Evolutionary conservation across 2,113 vertebrate species (phyloP).

Genomic region (Cephalophus harveyi): DNA sequence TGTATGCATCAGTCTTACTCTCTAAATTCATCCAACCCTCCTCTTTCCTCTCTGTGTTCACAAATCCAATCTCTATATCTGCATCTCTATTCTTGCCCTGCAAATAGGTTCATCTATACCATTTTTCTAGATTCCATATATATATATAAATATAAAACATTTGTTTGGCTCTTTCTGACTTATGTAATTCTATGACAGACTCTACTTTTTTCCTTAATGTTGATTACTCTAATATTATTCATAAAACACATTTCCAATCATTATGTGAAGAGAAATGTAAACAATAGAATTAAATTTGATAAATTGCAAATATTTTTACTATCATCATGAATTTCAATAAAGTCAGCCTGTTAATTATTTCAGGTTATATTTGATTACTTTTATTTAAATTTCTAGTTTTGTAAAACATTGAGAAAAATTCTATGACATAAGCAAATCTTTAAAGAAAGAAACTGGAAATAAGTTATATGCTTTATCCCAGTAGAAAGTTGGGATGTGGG

Average conservation of each 20-base stretch:
- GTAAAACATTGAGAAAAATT: background rate
- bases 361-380: background rate
- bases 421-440: background rate
- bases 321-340: background rate
- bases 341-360: background rate
- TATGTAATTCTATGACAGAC: background rate
- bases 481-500: background rate
- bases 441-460: background rate
- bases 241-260: background rate
- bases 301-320: background rate
- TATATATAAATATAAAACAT: background rate
- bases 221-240: background rate
- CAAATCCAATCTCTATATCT: background rate
- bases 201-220: background rate
- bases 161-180: background rate
- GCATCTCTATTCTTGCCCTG: background rate
- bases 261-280: background rate
- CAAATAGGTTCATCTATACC: background rate
- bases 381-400: background rate
- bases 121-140: background rate
- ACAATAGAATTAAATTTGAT: background rate
- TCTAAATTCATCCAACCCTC: background rate
- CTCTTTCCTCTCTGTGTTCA: background rate
- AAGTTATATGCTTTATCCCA: background rate
- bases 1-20: background rate